Conservation (phyloP, 2,797 vertebrate species). For the Toxotes lorentzi region DNA sequence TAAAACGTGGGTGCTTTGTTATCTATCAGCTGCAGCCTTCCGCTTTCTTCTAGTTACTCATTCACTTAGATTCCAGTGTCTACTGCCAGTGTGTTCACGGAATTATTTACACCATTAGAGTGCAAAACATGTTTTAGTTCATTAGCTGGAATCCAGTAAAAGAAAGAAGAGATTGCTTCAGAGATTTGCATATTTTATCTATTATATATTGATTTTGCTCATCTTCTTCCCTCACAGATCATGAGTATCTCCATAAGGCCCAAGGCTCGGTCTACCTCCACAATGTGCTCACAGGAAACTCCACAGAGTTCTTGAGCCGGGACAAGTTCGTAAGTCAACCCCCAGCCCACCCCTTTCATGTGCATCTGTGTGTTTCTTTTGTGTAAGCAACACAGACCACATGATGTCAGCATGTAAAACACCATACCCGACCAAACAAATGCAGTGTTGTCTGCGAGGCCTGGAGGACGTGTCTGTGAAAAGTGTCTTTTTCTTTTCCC, state of each 20-base stretch:
- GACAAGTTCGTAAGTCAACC: conserved; percentile 86
- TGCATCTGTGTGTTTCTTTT: background rate
- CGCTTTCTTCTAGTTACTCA: conserved; percentile 29
- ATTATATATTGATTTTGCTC: background rate
- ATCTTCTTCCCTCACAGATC: conserved; percentile 80
- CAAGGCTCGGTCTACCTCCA: conserved; percentile 85
- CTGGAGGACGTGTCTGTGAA: background rate
- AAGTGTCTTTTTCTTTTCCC: conserved; percentile 26
- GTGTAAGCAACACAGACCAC: background rate
- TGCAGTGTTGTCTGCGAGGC: background rate
- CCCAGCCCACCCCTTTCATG: background rate
- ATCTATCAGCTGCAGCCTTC: background rate
- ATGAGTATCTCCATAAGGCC: conserved; percentile 89
- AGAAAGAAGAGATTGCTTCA: too few species aligned
- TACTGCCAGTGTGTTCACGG: too few species aligned
- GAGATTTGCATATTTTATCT: background rate
- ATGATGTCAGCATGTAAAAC: background rate
- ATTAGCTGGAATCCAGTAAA: too few species aligned
- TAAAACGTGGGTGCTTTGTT: conserved; percentile 19
- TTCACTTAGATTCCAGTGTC: conserved; percentile 23
- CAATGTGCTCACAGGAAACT: conserved; percentile 75
- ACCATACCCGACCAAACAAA: background rate
- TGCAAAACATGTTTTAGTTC: too few species aligned
- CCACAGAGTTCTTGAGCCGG: conserved; percentile 82
- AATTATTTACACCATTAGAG: too few species aligned